phyloP scores from a whole-genome alignment of 1,140 invertebrate species.

The Drosophila sproati region DNA sequence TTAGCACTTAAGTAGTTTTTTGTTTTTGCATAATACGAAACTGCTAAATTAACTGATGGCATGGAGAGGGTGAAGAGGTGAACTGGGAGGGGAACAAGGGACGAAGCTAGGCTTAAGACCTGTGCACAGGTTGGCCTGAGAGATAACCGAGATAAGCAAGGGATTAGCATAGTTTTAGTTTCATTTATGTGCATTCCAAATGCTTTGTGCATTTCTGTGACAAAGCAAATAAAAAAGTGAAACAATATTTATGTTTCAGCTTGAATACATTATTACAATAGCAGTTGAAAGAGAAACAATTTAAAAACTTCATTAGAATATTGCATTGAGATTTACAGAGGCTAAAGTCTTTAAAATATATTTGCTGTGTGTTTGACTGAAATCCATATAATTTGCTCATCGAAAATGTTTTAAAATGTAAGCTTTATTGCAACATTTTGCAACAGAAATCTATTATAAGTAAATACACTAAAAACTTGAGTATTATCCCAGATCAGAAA shows the following conservation, averaged over 20 bases:
- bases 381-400: no score
- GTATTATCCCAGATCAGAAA: no score
- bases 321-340: no score
- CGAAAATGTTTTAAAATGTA: no score
- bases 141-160: conserved; percentile 38
- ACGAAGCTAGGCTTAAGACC: background rate
- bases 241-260: background rate
- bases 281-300: background rate
- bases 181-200: conserved; percentile 12
- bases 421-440: no score
- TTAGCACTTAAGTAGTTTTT: conserved; percentile 79
- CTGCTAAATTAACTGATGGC: conserved; percentile 65
- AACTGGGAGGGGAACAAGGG: no score
- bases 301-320: background rate
- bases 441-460: no score
- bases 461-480: no score
- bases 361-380: no score
- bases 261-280: background rate
- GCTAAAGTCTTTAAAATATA: no score
- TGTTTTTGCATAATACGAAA: conserved; percentile 72
- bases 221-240: conserved; percentile 21
- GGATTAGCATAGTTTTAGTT: conserved; percentile 48
- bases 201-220: conserved; percentile 1
- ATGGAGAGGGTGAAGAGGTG: background rate
- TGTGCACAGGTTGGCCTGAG: conserved; percentile 35